phyloP scores from a whole-genome alignment of 2,797 vertebrate species.

The Manis javanica region DNA sequence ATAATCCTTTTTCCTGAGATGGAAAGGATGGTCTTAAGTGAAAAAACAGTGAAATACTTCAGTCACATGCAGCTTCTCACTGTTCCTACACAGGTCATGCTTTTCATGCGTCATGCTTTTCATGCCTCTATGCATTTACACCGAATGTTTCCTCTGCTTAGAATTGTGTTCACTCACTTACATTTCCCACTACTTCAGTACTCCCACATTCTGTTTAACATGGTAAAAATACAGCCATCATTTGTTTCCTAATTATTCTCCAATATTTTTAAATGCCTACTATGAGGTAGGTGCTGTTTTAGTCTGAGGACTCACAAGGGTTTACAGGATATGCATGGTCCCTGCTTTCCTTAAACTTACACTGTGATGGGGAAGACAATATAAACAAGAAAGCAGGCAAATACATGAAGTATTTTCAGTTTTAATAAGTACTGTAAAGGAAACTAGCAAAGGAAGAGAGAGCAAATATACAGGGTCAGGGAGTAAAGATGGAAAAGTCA shows the following conservation, averaged over 20 bases:
- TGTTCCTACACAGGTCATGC: neutral
- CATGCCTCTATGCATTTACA: neutral
- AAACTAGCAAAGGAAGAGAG: neutral
- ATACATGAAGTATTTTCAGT: neutral
- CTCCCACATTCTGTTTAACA: neutral
- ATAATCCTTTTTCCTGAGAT: neutral
- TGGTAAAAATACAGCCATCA: neutral
- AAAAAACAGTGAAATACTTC: neutral
- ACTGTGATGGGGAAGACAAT: neutral
- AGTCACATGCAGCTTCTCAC: slow-evolving; percentile 2
- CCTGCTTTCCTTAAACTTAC: neutral
- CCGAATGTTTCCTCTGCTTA: neutral
- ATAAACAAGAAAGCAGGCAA: neutral
- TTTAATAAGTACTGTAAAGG: neutral
- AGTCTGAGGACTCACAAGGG: neutral
- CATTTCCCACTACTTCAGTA: neutral
- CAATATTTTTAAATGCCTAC: neutral
- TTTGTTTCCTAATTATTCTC: neutral
- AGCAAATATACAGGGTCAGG: neutral
- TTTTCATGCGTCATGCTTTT: neutral
- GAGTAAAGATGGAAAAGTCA: neutral
- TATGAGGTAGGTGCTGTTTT: neutral
- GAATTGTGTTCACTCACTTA: slow-evolving; percentile 26
- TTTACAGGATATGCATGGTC: neutral
- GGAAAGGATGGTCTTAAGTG: neutral